Evolutionary conservation across 2,797 vertebrate genomes (phyloP).

Genomic region (Hippopotamyrus pictus): DNA sequence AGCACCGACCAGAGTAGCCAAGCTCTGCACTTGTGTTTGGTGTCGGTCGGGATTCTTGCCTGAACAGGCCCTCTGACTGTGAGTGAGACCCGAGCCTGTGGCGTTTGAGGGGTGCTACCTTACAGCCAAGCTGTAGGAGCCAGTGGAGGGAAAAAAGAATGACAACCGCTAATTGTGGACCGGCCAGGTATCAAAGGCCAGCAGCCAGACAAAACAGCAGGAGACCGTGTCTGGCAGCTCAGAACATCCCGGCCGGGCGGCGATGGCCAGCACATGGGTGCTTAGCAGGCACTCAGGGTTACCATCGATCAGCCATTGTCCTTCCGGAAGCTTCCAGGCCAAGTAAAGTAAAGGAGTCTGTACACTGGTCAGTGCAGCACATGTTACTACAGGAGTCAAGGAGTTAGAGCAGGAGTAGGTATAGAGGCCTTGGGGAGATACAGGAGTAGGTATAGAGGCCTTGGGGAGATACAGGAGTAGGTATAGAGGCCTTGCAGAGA

Average conservation of each 20-base stretch:
- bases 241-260: slow-evolving; percentile 14
- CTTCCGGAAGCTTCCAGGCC: slow-evolving; percentile 31
- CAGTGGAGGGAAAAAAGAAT: slow-evolving; percentile 22
- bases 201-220: slow-evolving; percentile 40
- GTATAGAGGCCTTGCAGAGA: background rate
- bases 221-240: slow-evolving; percentile 62
- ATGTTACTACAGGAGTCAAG: background rate
- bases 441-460: background rate
- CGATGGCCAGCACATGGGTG: slow-evolving; percentile 59
- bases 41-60: background rate
- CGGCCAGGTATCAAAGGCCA: slow-evolving; percentile 45
- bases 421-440: background rate
- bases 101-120: background rate
- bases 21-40: background rate
- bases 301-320: slow-evolving; percentile 50
- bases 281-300: slow-evolving; percentile 56
- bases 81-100: background rate
- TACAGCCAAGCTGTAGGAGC: slow-evolving; percentile 21
- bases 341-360: background rate
- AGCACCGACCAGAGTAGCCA: background rate
- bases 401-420: background rate
- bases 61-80: background rate
- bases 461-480: background rate
- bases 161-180: slow-evolving; percentile 46
- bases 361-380: background rate